Conservation (phyloP, 2,888 invertebrate genomes). For the Brachycybe producta region DNA sequence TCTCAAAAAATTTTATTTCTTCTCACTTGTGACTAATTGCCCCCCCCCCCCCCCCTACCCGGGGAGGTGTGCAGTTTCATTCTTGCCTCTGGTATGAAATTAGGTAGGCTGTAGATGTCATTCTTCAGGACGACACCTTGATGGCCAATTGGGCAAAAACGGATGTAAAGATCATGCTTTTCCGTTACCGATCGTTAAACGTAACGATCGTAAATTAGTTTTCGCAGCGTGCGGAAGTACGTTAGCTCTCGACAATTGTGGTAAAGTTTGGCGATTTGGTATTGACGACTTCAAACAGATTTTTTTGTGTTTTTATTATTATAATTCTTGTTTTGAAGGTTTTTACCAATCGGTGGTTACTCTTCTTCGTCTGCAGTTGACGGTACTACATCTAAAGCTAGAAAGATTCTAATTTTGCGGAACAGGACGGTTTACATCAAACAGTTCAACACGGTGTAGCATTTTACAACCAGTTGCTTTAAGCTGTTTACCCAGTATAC, state of each 20-base stretch:
- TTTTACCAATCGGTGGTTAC: not conserved
- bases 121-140: constrained; percentile 77
- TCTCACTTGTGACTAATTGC: no score
- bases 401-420: constrained; percentile 51
- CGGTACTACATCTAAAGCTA: constrained; percentile 44
- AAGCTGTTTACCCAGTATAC: constrained; percentile 9
- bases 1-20: no score
- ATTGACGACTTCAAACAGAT: constrained; percentile 54
- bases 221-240: constrained; percentile 58
- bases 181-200: constrained; percentile 19
- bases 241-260: constrained; percentile 47
- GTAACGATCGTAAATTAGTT: constrained; percentile 29
- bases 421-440: constrained; percentile 46
- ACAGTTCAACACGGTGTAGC: constrained; percentile 11
- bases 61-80: no score
- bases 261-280: constrained; percentile 61
- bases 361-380: constrained; percentile 32
- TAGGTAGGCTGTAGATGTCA: no score
- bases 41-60: no score
- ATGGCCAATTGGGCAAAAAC: constrained; percentile 74
- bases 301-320: constrained; percentile 31
- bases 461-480: constrained; percentile 11
- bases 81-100: no score
- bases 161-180: constrained; percentile 37
- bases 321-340: not conserved